phyloP scores from a whole-genome alignment of 2,797 vertebrate species.

The Valencia hispanica region DNA sequence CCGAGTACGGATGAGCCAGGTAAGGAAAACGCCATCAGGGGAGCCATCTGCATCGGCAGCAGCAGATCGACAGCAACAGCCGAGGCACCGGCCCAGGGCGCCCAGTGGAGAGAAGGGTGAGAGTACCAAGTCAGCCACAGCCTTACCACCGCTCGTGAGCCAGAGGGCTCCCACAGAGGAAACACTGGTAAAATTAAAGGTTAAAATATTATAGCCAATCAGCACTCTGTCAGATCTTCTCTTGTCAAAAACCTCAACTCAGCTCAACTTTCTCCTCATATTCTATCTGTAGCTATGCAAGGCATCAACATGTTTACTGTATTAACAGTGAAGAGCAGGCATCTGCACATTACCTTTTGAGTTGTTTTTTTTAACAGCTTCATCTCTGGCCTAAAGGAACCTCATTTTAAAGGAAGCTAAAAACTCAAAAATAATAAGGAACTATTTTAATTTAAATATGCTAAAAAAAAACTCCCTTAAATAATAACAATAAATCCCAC shows the following conservation, averaged over 20 bases:
- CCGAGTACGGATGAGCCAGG: too few species aligned
- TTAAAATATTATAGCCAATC: too few species aligned
- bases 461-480: not conserved
- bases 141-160: too few species aligned
- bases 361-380: conserved; percentile 31
- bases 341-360: conserved; percentile 28
- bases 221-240: conserved; percentile 21
- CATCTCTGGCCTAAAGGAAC: conserved; percentile 45
- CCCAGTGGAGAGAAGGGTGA: too few species aligned
- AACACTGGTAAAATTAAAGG: too few species aligned
- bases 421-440: too few species aligned
- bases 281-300: conserved; percentile 23
- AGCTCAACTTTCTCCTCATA: conserved; percentile 49
- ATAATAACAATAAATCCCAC: not conserved
- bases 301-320: conserved; percentile 53
- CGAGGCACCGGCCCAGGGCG: too few species aligned
- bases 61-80: too few species aligned
- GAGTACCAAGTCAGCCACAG: too few species aligned
- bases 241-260: conserved; percentile 32
- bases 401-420: conserved; percentile 27
- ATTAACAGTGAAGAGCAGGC: conserved; percentile 39
- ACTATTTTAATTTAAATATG: not conserved
- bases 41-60: too few species aligned
- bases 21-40: too few species aligned
- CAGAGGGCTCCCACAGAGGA: too few species aligned